A percentile compares a stretch with the other conserved stretches of the same genome.
phyloP scores from a whole-genome alignment of 2,797 vertebrate genomes.

The Kryptolebias ocellatus region DNA sequence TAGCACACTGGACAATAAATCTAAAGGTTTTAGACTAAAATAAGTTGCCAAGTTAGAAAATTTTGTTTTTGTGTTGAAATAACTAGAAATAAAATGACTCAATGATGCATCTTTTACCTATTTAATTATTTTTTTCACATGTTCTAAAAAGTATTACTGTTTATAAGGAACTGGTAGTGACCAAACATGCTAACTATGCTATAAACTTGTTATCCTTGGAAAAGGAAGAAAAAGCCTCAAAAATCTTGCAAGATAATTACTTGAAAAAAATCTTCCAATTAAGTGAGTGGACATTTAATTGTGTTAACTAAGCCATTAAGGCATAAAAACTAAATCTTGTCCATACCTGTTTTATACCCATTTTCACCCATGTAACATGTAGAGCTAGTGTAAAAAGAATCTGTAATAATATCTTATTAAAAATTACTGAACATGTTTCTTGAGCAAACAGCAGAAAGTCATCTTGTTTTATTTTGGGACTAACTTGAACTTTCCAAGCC shows the following conservation, averaged over 20 bases:
- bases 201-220: background rate
- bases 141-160: too few species aligned
- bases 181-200: background rate
- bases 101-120: too few species aligned
- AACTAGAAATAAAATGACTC: too few species aligned
- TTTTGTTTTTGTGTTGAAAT: too few species aligned
- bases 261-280: background rate
- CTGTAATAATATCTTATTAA: too few species aligned
- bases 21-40: too few species aligned
- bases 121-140: too few species aligned
- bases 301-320: background rate
- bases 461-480: constrained; percentile 28
- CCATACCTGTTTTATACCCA: background rate
- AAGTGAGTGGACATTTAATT: background rate
- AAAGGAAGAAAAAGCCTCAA: background rate
- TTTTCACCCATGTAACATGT: background rate
- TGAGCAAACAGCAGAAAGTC: background rate
- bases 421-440: too few species aligned
- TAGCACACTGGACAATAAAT: too few species aligned
- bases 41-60: too few species aligned
- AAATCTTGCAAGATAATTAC: background rate
- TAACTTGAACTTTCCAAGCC: constrained; percentile 97
- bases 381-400: background rate
- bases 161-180: too few species aligned
- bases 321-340: too few species aligned